Evolutionary conservation across 2,888 invertebrate species (phyloP).

Genomic region (Lepidochrysops patricia): DNA sequence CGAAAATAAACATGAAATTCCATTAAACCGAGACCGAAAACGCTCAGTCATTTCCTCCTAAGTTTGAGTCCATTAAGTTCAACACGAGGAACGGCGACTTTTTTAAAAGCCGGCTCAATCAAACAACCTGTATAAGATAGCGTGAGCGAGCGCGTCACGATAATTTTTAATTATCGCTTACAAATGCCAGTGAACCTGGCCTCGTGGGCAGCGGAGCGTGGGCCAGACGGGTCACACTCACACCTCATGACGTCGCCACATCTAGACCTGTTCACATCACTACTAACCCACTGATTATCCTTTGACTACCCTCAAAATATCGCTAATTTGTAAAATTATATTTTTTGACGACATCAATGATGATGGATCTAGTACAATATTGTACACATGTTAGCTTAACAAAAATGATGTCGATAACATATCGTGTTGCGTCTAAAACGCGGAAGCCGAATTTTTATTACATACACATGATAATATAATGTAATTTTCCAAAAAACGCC

Average conservation of each 20-base stretch:
- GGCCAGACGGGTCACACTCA: slow-evolving; percentile 62
- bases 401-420: slow-evolving; percentile 25
- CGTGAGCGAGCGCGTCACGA: slow-evolving; percentile 69
- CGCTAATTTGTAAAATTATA: no score
- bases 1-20: slow-evolving; percentile 6
- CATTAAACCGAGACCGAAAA: neutral
- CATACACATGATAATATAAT: no score
- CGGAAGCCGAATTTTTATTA: slow-evolving; percentile 1
- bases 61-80: slow-evolving; percentile 24
- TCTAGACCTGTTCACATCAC: neutral
- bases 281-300: slow-evolving; percentile 16
- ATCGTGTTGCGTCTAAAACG: neutral
- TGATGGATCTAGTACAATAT: neutral
- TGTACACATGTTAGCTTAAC: slow-evolving; percentile 21
- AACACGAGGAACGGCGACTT: slow-evolving; percentile 19
- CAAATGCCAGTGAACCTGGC: slow-evolving; percentile 75
- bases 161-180: slow-evolving; percentile 73
- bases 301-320: neutral
- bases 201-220: slow-evolving; percentile 49
- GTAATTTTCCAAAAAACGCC: no score
- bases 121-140: slow-evolving; percentile 50
- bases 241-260: slow-evolving; percentile 32
- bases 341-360: neutral
- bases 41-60: slow-evolving; percentile 23
- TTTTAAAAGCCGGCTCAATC: slow-evolving; percentile 25